Percentiles rank a stretch among this genome's conserved stretches.
Conservation (phyloP, 2,888 invertebrate genomes). For the Mechanitis messenoides region DNA sequence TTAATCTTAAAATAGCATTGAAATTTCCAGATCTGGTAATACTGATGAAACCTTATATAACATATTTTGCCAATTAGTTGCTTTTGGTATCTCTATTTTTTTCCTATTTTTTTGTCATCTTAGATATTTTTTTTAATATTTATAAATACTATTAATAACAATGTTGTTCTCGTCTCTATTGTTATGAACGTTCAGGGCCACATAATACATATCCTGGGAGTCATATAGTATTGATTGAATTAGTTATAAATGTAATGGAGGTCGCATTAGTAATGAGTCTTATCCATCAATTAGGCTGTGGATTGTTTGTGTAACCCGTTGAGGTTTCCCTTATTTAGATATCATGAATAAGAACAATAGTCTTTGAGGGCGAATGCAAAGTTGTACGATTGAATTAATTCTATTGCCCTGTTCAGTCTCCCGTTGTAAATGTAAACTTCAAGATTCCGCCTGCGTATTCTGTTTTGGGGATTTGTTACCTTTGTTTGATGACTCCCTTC, state of each 20-base stretch:
- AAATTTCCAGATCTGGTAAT: neutral
- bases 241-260: slow-evolving; percentile 14
- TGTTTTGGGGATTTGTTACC: slow-evolving; percentile 45
- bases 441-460: slow-evolving; percentile 50
- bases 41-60: neutral
- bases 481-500: slow-evolving; percentile 34
- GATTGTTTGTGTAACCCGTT: slow-evolving; percentile 54
- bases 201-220: neutral
- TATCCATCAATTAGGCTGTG: slow-evolving; percentile 48
- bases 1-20: too few relatives aligned
- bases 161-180: slow-evolving; percentile 9
- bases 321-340: slow-evolving; percentile 57
- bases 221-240: neutral
- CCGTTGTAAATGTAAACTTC: slow-evolving; percentile 64
- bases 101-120: too few relatives aligned
- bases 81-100: too few relatives aligned
- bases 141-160: neutral
- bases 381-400: slow-evolving; percentile 72
- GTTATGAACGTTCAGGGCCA: neutral
- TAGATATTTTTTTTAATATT: too few relatives aligned
- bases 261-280: slow-evolving; percentile 9
- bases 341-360: slow-evolving; percentile 63
- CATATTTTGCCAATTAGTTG: too few relatives aligned
- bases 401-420: slow-evolving; percentile 64
- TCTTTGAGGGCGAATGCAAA: slow-evolving; percentile 64